Evolutionary conservation across 2,888 invertebrate species (phyloP), one percentile per base, ranked within the genome.

Genomic region (Dryobotodes eremita): DNA sequence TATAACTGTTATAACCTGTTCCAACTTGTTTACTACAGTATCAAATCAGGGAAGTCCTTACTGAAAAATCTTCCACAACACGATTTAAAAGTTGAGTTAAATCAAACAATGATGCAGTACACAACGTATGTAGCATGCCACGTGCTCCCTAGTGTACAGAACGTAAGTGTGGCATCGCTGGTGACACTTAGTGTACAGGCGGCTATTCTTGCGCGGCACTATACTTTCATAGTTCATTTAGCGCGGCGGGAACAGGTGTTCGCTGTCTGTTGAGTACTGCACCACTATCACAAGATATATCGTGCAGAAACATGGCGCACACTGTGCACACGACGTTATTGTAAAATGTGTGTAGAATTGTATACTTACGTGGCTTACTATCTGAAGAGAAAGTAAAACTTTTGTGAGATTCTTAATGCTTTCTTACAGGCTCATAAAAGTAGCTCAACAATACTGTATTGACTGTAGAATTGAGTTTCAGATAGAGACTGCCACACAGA

Each of bases 221-320:
- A 85, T 71, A 81, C 70, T 84, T 87, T 84, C 87, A 85, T 81
- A 84, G 87, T 81, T 74, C 87, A 85, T 81, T 85, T 85, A 84
- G 85, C 69, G 70, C 31, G 59, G 71, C 65, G 59, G 66, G 77
- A 82, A 77, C 87, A 85, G 84, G 80, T 84, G 84, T 55, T 61
- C 71, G 42, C n/a, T 42, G 84, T 65, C 79, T 66, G 71, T 57
- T 59, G 74, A 72, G 71, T 59, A 66, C 79, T 61, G 65, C 86
- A 68, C 50, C 42, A 61, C 76, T 65, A 64, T 74, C 61, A 6
- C 26, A 26, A 62, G 48, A 70, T 75, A 71, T 65, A 75, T 42
- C 53, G 48, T 46, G 61, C 53, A 20, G 26, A 36, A 68, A 68
- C 75, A 83, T 46, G 8, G 55, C 53, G 2, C 48, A n/a, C 61